A percentile compares a stretch with the other conserved stretches of the same genome.
Conservation (phyloP, 1,140 invertebrate genomes). For the Drosophila ogumai region DNA sequence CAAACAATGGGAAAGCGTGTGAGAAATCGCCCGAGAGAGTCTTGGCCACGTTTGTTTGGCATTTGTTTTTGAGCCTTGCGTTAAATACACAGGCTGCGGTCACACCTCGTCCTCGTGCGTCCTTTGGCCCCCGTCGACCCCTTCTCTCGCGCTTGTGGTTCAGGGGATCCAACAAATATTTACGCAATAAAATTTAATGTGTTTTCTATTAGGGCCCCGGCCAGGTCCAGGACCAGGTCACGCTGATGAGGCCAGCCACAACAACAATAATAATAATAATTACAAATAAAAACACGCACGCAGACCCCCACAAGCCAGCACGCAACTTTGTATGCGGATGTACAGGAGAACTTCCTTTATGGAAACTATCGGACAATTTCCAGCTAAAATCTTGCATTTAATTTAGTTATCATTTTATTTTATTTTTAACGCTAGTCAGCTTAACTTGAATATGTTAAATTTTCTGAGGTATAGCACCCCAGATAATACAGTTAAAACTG, state of each 20-base stretch:
- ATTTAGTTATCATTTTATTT: background rate
- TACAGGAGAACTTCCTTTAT: constrained; percentile 9
- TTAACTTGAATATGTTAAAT: background rate
- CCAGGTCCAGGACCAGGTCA: background rate
- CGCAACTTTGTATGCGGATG: constrained; percentile 17
- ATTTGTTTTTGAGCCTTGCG: constrained; percentile 75
- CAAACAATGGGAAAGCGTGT: constrained; percentile 53
- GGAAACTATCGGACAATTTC: background rate
- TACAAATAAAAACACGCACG: constrained; percentile 73
- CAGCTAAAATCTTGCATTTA: background rate
- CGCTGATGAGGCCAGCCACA: constrained; percentile 12
- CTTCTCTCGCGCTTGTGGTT: background rate
- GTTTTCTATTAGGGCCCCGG: constrained; percentile 58
- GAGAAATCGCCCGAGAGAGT: constrained; percentile 44
- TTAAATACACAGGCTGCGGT: constrained; percentile 70
- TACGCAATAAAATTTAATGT: constrained; percentile 80
- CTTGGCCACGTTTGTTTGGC: constrained; percentile 55
- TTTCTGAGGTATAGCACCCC: background rate
- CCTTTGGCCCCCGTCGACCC: background rate
- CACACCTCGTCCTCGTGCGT: constrained; percentile 56
- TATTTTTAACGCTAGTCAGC: background rate
- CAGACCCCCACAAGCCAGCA: constrained; percentile 37
- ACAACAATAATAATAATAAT: constrained; percentile 62
- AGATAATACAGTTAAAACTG: background rate
- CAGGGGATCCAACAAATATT: constrained; percentile 63